These are phyloP conservation scores for Nasua narica DNA, from an alignment of 2,797 vertebrate genomes.

Conservation along the genomic window DNA sequence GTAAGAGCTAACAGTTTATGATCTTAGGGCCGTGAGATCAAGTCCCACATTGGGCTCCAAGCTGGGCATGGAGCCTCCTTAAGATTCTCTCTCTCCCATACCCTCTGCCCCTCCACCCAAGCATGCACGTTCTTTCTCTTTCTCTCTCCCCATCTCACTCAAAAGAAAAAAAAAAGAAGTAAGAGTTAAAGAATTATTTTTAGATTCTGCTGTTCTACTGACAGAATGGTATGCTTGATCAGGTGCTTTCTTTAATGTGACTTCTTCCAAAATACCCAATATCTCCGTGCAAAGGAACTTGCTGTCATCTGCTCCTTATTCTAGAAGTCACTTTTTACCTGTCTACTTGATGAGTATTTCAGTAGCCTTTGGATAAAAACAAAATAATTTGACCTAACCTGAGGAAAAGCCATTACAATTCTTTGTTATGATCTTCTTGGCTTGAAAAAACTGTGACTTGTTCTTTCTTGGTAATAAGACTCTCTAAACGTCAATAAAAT, in stretches of 20 bases:
- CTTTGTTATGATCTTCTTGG: not conserved
- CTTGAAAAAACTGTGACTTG: not conserved
- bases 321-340: not conserved
- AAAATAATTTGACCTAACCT: not conserved
- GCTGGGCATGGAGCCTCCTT: not conserved
- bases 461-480: not conserved
- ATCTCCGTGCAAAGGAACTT: not conserved
- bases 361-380: not conserved
- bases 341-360: not conserved
- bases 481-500: not conserved
- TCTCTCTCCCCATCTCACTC: not conserved
- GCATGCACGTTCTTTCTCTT: not conserved
- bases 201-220: not conserved
- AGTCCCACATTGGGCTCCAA: not conserved
- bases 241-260: conserved; percentile 25
- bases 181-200: conserved; percentile 47
- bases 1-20: not conserved
- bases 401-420: not conserved
- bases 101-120: not conserved
- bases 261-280: conserved; percentile 9
- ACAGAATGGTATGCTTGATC: conserved; percentile 16
- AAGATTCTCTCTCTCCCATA: not conserved
- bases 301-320: not conserved
- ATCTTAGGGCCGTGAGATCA: not conserved
- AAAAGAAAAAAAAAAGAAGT: not conserved